Percentiles rank a stretch among this genome's conserved stretches.
Conservation (phyloP, 2,113 vertebrate genomes). For the Pluvialis apricaria region DNA sequence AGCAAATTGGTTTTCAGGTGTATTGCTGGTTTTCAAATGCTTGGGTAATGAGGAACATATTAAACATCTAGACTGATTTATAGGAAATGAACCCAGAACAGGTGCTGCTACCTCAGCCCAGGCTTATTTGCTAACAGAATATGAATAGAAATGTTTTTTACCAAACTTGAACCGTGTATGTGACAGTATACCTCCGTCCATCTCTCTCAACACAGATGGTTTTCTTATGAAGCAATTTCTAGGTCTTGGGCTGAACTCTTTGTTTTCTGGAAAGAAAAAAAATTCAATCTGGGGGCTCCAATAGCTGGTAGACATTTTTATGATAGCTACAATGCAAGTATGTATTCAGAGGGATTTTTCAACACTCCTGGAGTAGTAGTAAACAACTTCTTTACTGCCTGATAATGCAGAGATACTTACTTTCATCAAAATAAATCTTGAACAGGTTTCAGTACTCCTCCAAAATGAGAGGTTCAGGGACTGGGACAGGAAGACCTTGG, state of each 20-base stretch:
- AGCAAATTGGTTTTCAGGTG: constrained; percentile 47
- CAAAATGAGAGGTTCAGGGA: constrained; percentile 59
- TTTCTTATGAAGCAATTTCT: constrained; percentile 69
- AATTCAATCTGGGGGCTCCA: constrained; percentile 10
- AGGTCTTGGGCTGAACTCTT: constrained; percentile 51
- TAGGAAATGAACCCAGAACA: background rate
- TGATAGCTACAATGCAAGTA: constrained; percentile 12
- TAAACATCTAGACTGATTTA: constrained; percentile 42
- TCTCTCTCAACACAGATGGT: constrained; percentile 1
- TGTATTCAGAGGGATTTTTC: constrained; percentile 56
- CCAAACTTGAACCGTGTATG: background rate
- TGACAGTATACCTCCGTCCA: background rate
- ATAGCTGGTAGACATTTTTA: constrained; percentile 42
- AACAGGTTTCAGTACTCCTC: constrained; percentile 52
- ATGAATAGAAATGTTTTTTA: constrained; percentile 1
- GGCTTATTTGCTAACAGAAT: constrained; percentile 1
- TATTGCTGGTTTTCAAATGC: background rate
- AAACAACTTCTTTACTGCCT: constrained; percentile 63
- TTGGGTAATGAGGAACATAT: background rate
- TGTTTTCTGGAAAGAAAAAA: constrained; percentile 47
- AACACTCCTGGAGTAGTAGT: constrained; percentile 33
- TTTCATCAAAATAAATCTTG: constrained; percentile 72
- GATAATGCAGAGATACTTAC: constrained; percentile 66
- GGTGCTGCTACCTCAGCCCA: constrained; percentile 5
- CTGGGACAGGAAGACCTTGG: constrained; percentile 56